Percentiles rank a stretch among this genome's conserved stretches.
Conservation (phyloP, 2,797 vertebrate species). For the Myotis myotis region DNA sequence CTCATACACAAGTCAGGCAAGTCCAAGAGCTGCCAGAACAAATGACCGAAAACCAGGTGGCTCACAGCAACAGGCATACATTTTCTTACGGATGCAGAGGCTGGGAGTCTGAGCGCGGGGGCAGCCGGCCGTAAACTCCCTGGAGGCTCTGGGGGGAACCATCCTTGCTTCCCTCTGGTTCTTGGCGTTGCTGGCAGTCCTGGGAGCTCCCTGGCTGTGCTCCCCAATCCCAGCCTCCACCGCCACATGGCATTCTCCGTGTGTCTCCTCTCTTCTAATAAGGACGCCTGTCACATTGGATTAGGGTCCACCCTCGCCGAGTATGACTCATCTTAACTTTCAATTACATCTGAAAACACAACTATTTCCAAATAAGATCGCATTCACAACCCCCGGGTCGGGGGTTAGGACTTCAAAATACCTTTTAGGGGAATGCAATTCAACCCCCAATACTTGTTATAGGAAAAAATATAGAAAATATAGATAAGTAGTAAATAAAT, state of each 20-base stretch:
- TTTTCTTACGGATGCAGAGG: neutral
- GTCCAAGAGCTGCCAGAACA: neutral
- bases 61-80: neutral
- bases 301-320: neutral
- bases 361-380: neutral
- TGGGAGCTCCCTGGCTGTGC: no score
- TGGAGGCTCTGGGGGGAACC: neutral
- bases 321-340: neutral
- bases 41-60: neutral
- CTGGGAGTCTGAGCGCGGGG: neutral
- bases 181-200: neutral
- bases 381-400: neutral
- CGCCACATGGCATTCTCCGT: neutral
- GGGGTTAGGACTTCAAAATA: neutral
- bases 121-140: fast-evolving
- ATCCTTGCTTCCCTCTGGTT: fast-evolving
- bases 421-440: neutral
- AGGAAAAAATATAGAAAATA: neutral
- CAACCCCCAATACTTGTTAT: neutral
- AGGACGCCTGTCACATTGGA: neutral
- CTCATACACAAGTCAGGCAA: neutral
- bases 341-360: neutral
- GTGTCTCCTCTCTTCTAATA: neutral
- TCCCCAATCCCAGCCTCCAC: fast-evolving
- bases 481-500: no score